A percentile compares a stretch with the other conserved stretches of the same genome.
These are phyloP conservation scores for Passer domesticus DNA, from an alignment of 2,113 vertebrate species.

Conservation along the genomic window DNA sequence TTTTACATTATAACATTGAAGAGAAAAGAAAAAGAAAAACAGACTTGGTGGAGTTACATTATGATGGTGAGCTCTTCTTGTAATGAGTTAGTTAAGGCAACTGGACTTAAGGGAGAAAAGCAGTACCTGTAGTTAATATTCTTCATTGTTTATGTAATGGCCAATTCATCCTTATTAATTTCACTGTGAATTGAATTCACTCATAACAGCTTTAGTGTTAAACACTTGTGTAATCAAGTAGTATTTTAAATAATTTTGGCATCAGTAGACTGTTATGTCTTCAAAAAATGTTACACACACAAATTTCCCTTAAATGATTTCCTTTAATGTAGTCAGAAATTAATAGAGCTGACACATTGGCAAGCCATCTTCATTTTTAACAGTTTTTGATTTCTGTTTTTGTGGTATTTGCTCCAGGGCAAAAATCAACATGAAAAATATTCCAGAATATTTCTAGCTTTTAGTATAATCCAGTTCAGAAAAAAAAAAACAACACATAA, in stretches of 20 bases:
- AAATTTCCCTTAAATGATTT: neutral
- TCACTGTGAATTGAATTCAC: neutral
- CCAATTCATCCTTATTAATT: neutral
- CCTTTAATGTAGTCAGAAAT: neutral
- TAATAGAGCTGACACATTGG: neutral
- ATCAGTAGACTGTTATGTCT: neutral
- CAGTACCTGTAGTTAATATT: conserved; percentile 47
- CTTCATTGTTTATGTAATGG: neutral
- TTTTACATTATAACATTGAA: neutral
- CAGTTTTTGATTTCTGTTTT: neutral
- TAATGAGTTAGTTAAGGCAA: conserved; percentile 45
- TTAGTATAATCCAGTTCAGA: neutral
- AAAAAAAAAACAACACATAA: neutral
- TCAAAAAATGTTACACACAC: neutral
- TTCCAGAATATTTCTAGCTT: neutral
- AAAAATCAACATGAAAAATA: neutral
- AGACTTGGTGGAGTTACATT: conserved; percentile 72
- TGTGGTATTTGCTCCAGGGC: neutral
- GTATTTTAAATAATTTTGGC: neutral
- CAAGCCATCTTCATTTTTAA: neutral
- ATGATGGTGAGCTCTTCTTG: conserved; percentile 66
- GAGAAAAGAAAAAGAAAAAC: neutral
- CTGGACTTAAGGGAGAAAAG: conserved; percentile 44
- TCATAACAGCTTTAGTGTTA: neutral
- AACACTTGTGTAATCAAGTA: neutral